phyloP scores from a whole-genome alignment of 2,113 vertebrate genomes.

The Sorex fumeus region DNA sequence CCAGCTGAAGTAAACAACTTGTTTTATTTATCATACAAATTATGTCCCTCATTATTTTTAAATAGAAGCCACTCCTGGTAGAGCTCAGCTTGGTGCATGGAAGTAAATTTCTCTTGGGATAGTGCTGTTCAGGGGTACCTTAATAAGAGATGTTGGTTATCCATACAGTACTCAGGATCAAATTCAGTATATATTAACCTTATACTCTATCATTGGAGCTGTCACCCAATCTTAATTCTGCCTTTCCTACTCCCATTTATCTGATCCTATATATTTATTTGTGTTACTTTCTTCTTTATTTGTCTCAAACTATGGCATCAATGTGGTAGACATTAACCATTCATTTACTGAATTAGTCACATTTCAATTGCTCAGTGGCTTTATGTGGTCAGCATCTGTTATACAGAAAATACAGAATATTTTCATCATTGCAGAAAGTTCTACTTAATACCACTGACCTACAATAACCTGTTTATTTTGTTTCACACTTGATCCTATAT shows the following conservation, averaged over 20 bases:
- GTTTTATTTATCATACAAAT: neutral
- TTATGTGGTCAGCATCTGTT: neutral
- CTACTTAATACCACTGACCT: neutral
- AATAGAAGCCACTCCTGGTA: too few relatives aligned
- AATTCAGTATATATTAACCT: too few relatives aligned
- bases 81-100: too few relatives aligned
- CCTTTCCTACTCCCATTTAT: neutral
- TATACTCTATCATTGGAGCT: too few relatives aligned
- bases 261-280: neutral
- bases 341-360: neutral
- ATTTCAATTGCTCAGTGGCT: neutral
- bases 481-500: neutral
- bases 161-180: too few relatives aligned
- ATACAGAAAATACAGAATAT: neutral
- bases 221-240: too few relatives aligned
- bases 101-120: too few relatives aligned
- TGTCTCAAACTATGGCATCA: neutral
- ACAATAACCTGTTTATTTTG: neutral
- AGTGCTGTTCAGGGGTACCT: too few relatives aligned
- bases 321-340: neutral
- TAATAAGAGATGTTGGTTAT: too few relatives aligned
- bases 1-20: neutral
- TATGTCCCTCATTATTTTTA: too few relatives aligned
- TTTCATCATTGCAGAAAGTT: slow-evolving; percentile 3
- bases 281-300: neutral